Conservation (phyloP, 2,888 invertebrate genomes). For the Drosophila anomalata region DNA sequence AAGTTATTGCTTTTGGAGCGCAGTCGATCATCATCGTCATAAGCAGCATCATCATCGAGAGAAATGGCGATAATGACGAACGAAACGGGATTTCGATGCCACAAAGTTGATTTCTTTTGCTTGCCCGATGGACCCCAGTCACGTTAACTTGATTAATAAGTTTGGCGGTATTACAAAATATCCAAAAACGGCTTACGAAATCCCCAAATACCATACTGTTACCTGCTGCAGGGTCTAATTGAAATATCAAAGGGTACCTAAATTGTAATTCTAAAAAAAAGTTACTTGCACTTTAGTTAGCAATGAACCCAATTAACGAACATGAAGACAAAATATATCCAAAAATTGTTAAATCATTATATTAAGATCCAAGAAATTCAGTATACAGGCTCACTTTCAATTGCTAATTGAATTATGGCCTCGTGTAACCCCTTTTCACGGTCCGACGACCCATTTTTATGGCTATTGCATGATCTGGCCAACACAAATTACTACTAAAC, state of each 20-base stretch:
- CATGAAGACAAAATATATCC: not conserved
- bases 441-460: constrained; percentile 53
- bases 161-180: constrained; percentile 70
- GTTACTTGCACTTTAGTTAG: not conserved
- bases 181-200: constrained; percentile 58
- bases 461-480: constrained; percentile 33
- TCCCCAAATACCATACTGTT: constrained; percentile 20
- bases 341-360: not conserved
- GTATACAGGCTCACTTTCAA: not conserved
- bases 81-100: constrained; percentile 32
- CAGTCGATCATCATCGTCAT: constrained; percentile 56
- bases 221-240: constrained; percentile 12
- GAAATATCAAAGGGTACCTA: constrained; percentile 13
- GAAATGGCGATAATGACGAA: constrained; percentile 35
- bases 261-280: not conserved
- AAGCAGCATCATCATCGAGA: constrained; percentile 28
- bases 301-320: not conserved
- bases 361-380: not conserved
- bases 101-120: constrained; percentile 66
- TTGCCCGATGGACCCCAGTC: constrained; percentile 53
- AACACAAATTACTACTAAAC: constrained; percentile 51
- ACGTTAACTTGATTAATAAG: constrained; percentile 75
- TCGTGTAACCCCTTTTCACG: constrained; percentile 27
- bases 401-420: constrained; percentile 19
- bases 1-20: constrained; percentile 75